A percentile compares a stretch with the other conserved stretches of the same genome.
phyloP scores from a whole-genome alignment of 2,888 invertebrate species.

The Xanthorhoe spadicearia region DNA sequence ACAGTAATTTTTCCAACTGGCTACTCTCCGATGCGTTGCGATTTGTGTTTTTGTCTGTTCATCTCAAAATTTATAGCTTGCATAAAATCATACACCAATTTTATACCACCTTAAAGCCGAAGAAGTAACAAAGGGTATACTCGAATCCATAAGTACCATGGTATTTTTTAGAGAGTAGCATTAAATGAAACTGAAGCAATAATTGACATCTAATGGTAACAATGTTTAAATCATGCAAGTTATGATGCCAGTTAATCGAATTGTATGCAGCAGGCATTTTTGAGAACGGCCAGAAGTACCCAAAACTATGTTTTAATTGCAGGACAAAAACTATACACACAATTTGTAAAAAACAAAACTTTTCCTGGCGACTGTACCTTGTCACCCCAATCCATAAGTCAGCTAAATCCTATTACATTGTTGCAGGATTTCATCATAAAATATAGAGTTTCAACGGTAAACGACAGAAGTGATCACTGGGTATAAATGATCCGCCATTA shows the following conservation, averaged over 20 bases:
- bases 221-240: too few relatives aligned
- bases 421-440: constrained; percentile 42
- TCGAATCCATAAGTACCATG: not conserved
- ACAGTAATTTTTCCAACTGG: too few relatives aligned
- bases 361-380: not conserved
- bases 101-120: not conserved
- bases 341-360: not conserved
- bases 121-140: not conserved
- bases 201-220: too few relatives aligned
- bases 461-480: constrained; percentile 64
- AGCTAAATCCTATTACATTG: constrained; percentile 26
- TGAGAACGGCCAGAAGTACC: too few relatives aligned
- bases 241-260: too few relatives aligned
- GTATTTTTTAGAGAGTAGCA: too few relatives aligned
- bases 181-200: too few relatives aligned
- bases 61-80: not conserved
- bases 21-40: not conserved
- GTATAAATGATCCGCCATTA: constrained; percentile 72
- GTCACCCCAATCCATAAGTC: constrained; percentile 22
- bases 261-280: too few relatives aligned
- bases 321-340: too few relatives aligned
- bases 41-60: not conserved
- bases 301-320: too few relatives aligned
- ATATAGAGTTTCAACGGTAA: constrained; percentile 58
- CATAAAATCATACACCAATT: not conserved